Evolutionary conservation across 2,888 invertebrate genomes (phyloP), one percentile per base, ranked within the genome.

Genomic region (Tupiocoris notatus): DNA sequence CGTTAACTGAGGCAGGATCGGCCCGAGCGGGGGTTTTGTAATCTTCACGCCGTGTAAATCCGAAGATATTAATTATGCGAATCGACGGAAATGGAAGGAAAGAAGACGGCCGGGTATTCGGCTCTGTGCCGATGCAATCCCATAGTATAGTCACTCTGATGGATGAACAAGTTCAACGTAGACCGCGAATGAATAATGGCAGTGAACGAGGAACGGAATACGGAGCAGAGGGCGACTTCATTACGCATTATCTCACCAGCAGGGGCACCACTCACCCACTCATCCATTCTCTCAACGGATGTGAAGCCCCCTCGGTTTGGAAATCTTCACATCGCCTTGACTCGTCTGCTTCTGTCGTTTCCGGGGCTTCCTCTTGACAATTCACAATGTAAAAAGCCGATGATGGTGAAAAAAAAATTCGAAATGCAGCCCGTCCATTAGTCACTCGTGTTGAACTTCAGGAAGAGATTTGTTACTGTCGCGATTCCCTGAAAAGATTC

Each of bases 21-120:
- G n/a, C n/a, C n/a, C n/a, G n/a, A n/a, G n/a, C n/a, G 12, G 39
- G 39, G 39, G 39, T 3, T 39, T 12, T 12, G 59, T 70, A 70
- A 70, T 70, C 70, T 70, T 70, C 25, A 25, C 59, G 59, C 59
- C 25, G 24, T 23, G 58, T 59, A 59, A 70, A 70, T 70, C 25
- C 59, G 39, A 16, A n/a, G 58, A 59, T 70, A 70, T 70, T 70
- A 70, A 70, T 70, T 70, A 70, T 70, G 70, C 16, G 58, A 23
- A 70, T 67, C 67, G 67, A 39, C n/a, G n/a, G n/a, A 12, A 39
- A 39, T 39, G 3, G 39, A 39, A 39, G 39, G 39, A 3, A n/a
- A 39, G 39, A 39, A 39, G 39, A 7, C 12, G 39, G 39, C 12
- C 6, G 39, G 39, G 3, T 39, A n/a, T n/a, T n/a, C n/a, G n/a